Evolutionary conservation across 1,140 invertebrate species (phyloP), one percentile per base, ranked within the genome.

Genomic region (Brachionus angularis): DNA sequence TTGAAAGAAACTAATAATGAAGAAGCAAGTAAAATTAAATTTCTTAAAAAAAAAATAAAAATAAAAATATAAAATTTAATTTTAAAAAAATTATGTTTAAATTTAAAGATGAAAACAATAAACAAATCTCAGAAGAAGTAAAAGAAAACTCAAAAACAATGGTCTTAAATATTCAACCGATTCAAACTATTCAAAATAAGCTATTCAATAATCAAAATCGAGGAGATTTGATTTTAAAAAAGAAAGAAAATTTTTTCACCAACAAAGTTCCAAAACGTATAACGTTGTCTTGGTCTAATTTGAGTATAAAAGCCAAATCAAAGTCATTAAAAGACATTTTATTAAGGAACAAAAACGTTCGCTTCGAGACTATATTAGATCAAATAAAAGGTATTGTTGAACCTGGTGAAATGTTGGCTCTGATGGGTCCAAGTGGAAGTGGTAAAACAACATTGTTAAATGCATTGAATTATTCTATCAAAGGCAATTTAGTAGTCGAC

Each of bases 361-460:
- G 39, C 4, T 50, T 27, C 21, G 62, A 67, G 16, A 67, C 62
- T 31, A 67, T 67, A 31, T 23, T 67, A 8, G 29, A 46, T 23
- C 8, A 67, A 47, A 42, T 67, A 14, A 67, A 67, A 67, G 62
- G 62, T 8, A 36, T 50, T 47, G 62, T 67, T 47, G 42, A 67
- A 10, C 62, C 62, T 12, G 62, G 62, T 21, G 42, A 67, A 36
- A 31, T 67, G 18, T 33, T 67, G 12, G 62, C 62, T 29, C 29
- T 67, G 16, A 67, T 67, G 62, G 62, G 62, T 16, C 4, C 62
- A 31, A 81, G 79, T 69, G 49, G 44, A 42, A 44, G 34, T 36
- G 94, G 95, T 3, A 98, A 98, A 83, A 96, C 93, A 0, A 96
- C 93, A 0, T 85, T 98, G 0, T 81, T 98, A 36, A 97, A 97